These are phyloP conservation scores for Poecile montanus DNA, from an alignment of 2,797 vertebrate species.

Conservation along the genomic window DNA sequence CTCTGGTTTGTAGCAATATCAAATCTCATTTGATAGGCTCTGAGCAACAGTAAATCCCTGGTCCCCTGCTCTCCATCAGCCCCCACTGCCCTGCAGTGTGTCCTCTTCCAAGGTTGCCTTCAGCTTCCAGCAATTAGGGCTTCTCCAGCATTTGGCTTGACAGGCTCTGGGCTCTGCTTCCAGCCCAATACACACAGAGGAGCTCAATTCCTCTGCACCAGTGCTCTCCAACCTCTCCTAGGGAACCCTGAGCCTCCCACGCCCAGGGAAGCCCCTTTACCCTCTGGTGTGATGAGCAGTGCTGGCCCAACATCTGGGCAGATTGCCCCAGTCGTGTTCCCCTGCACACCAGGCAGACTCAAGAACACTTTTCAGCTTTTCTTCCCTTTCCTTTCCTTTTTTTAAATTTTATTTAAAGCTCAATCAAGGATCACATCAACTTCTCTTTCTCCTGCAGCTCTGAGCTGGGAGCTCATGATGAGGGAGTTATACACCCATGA, in stretches of 20 bases:
- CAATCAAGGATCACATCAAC: constrained; percentile 45
- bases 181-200: background rate
- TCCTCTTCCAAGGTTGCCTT: constrained; percentile 62
- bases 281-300: fast-evolving
- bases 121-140: constrained; percentile 21
- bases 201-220: background rate
- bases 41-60: constrained; percentile 57
- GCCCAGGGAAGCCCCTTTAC: background rate
- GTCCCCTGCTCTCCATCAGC: background rate
- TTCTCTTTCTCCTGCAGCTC: background rate
- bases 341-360: background rate
- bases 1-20: background rate
- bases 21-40: constrained; percentile 25
- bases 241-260: background rate
- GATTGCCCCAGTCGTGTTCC: background rate
- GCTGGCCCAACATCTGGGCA: fast-evolving
- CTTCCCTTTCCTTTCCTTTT: fast-evolving
- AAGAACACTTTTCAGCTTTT: background rate
- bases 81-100: background rate
- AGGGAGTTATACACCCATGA: constrained; percentile 46
- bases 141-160: background rate
- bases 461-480: constrained; percentile 32
- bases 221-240: background rate
- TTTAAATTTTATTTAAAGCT: background rate
- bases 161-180: background rate